Conservation (phyloP, 2,113 vertebrate genomes). For the Podarcis muralis region DNA sequence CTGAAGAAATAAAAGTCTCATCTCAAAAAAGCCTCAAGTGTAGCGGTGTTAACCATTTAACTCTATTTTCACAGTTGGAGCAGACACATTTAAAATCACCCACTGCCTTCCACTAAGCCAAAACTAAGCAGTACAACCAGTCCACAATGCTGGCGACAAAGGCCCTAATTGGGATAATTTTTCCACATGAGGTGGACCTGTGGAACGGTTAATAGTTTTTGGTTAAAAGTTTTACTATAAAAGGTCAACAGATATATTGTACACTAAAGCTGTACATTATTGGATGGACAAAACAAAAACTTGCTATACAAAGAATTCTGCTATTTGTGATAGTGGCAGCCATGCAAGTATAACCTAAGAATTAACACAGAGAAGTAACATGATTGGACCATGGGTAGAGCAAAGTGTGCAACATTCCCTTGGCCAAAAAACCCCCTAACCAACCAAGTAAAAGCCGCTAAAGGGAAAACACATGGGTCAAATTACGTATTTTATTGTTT, state of each 20-base stretch:
- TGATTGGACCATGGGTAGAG: not conserved
- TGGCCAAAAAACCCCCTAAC: not conserved
- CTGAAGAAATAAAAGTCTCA: not conserved
- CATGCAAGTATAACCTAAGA: no score
- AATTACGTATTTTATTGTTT: not conserved
- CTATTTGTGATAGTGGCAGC: no score
- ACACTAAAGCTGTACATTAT: not conserved
- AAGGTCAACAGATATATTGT: not conserved
- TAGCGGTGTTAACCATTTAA: not conserved
- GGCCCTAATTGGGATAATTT: no score
- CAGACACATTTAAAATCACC: no score
- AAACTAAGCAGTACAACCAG: no score
- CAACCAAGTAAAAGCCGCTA: not conserved
- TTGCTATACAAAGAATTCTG: no score
- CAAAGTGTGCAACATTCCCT: not conserved
- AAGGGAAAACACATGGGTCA: not conserved
- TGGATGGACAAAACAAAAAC: no score
- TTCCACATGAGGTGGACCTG: no score
- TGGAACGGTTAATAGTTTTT: no score
- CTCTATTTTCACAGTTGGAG: not conserved
- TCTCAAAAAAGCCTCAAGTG: not conserved
- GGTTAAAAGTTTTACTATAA: not conserved
- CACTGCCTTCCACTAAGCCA: no score
- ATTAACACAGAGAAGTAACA: not conserved
- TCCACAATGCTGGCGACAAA: no score